phyloP scores from a whole-genome alignment of 2,888 invertebrate genomes.

The Aporophyla lueneburgensis region DNA sequence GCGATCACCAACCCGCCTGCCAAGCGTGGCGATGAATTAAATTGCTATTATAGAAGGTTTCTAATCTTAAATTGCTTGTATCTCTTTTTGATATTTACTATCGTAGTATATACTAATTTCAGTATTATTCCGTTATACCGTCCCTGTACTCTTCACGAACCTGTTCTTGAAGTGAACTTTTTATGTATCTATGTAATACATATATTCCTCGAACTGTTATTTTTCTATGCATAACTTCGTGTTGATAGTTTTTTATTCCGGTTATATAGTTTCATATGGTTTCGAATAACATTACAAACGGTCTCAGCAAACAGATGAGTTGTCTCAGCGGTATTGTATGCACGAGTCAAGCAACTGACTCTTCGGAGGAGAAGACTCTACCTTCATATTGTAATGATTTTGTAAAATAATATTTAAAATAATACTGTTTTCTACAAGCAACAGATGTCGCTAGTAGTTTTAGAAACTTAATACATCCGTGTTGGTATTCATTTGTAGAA shows the following conservation, averaged over 20 bases:
- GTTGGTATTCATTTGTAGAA: too few relatives aligned
- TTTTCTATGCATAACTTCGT: neutral
- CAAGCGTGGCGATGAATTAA: too few relatives aligned
- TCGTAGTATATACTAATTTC: neutral
- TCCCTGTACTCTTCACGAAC: too few relatives aligned
- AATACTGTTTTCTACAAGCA: too few relatives aligned
- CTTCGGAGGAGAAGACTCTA: constrained; percentile 16
- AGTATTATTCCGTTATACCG: neutral
- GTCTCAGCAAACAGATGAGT: neutral
- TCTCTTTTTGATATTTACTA: too few relatives aligned
- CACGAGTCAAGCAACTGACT: constrained; percentile 24
- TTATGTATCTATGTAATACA: neutral
- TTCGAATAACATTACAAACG: constrained; percentile 3
- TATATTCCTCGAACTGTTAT: neutral
- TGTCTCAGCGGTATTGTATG: constrained; percentile 2
- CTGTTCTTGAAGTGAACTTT: neutral
- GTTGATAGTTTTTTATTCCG: constrained; percentile 4
- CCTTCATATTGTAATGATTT: too few relatives aligned
- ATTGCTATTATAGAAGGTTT: too few relatives aligned
- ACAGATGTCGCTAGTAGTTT: too few relatives aligned
- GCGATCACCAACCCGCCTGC: too few relatives aligned
- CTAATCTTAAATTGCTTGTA: too few relatives aligned
- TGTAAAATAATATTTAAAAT: too few relatives aligned
- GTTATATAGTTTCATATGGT: neutral
- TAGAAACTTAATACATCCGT: too few relatives aligned